Percentiles rank a stretch among this genome's conserved stretches.
Evolutionary conservation across 2,113 vertebrate species (phyloP).

Genomic region (Odontesthes bonariensis): DNA sequence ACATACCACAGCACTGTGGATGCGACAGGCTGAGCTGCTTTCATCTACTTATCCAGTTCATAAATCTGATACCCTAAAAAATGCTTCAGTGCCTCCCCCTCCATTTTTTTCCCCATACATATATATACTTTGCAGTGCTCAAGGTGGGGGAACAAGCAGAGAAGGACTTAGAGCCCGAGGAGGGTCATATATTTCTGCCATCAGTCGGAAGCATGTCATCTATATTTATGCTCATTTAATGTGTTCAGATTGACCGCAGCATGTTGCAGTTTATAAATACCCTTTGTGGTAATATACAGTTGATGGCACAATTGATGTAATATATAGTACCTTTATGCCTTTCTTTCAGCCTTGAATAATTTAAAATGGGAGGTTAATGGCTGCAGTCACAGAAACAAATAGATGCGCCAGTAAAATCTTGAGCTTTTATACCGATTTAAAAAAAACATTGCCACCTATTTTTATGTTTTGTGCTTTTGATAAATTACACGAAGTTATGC

Average conservation of each 20-base stretch:
- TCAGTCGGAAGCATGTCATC: conserved; percentile 50
- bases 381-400: not conserved
- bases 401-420: not conserved
- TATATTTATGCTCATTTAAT: conserved; percentile 39
- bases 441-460: no score
- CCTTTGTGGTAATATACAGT: conserved; percentile 45
- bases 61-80: conserved; percentile 31
- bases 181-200: conserved; percentile 58
- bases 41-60: conserved; percentile 46
- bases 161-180: conserved; percentile 55
- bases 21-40: conserved; percentile 36
- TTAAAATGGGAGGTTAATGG: conserved; percentile 42
- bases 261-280: conserved; percentile 57
- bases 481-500: no score
- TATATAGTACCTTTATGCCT: not conserved
- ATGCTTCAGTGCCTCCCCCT: no score
- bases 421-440: no score
- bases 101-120: not conserved
- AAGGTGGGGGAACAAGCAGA: conserved; percentile 54
- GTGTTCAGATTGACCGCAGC: conserved; percentile 58
- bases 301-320: no score
- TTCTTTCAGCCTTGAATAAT: not conserved
- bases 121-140: conserved; percentile 29
- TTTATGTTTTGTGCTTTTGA: no score
- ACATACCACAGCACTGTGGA: not conserved